Base-by-base conservation (phyloP, 1,140 invertebrate genomes). In the Sitobion miscanthi region DNA sequence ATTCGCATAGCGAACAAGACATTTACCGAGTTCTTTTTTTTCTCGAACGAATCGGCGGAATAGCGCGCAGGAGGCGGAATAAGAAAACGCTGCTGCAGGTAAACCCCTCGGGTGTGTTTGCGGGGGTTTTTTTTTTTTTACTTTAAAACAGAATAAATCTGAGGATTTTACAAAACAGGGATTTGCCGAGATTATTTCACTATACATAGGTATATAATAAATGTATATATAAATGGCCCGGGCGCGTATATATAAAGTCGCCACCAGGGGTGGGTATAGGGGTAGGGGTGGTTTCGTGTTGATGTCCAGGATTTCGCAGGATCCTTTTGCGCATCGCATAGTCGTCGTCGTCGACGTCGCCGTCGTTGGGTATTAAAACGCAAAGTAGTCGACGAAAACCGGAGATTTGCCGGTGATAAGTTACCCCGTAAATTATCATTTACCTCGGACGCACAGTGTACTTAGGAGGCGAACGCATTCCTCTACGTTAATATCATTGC, bases 371-470 rank as follows among this genome's bases (percentile, higher is more conserved):
- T 92, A 82, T 92, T 92, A 92, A 92, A 35, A 83, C 91, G 91
- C 91, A 82, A 92, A 92, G 91, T 54, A 92, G 91, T 92, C 91
- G 91, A 83, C 91, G 91, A 92, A 83, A 92, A 92, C 30, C 35
- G 69, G 91, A 92, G 91, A 92, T 92, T 82, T 82, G 91, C 47
- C 77, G 89, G 91, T 92, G 91, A 92, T 92, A 92, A 92, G 91
- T 92, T 83, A 47, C 91, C 47, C 49, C 88, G 88, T 89, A 89
- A 89, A 89, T 89, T 89, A 89, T 89, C 88, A 89, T 89, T 89
- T 89, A 89, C 88, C 52, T 89, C 35, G 52, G 35, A 49, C 17
- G 52, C 85, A 45, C 45, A n/a, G 38, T n/a, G 14, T 77, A 77
- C 62, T 77, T 77, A 77, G 30, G 52, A 21, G 14, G 25, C 57